phyloP scores from a whole-genome alignment of 2,113 vertebrate species.

The Alosa alosa region DNA sequence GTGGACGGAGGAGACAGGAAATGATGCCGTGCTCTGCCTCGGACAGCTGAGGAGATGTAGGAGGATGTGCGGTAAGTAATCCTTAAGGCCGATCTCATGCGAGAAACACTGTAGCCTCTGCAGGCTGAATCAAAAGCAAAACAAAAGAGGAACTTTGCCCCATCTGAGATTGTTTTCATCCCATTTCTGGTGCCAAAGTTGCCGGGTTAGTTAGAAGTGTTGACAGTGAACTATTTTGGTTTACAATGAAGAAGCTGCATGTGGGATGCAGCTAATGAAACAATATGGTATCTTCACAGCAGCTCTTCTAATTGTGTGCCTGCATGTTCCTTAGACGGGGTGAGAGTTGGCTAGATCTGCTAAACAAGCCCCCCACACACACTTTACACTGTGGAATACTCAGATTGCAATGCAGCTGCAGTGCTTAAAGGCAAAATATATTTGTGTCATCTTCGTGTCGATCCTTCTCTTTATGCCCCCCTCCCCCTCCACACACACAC shows the following conservation, averaged over 20 bases:
- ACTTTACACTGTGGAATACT: neutral
- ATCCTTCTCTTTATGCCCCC: slow-evolving; percentile 10
- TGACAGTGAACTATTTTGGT: neutral
- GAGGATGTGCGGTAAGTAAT: neutral
- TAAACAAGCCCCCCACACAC: neutral
- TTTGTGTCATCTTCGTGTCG: slow-evolving; percentile 5
- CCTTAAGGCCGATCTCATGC: neutral
- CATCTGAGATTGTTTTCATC: neutral
- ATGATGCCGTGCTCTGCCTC: neutral
- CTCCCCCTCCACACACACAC: neutral
- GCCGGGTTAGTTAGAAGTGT: neutral
- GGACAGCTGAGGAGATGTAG: neutral
- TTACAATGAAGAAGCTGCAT: neutral
- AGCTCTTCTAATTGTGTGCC: neutral
- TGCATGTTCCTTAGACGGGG: neutral
- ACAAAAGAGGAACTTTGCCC: neutral
- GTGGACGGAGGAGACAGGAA: neutral
- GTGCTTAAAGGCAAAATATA: neutral
- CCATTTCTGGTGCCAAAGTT: neutral
- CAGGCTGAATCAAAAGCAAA: neutral
- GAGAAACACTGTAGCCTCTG: neutral
- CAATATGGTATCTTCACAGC: neutral
- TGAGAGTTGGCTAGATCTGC: neutral
- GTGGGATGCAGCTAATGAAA: neutral
- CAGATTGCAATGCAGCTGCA: neutral